Evolutionary conservation across 92 coral and sea anemone genomes (phyloP), one percentile per base, ranked within the genome.

Genomic region (Hydrozoanthus gracilis): DNA sequence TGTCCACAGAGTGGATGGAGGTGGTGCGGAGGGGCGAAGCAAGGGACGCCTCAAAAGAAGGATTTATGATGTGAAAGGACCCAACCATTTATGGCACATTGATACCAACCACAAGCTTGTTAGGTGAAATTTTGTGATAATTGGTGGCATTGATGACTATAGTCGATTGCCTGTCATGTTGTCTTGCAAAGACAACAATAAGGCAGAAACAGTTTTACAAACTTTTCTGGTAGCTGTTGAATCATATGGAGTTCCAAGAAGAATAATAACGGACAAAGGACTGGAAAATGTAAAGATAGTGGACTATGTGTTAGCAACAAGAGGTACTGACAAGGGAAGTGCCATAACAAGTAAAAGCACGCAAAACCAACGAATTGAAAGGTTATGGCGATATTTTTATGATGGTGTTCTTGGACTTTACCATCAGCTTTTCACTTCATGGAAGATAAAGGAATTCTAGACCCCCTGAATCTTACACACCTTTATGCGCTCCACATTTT

Each of bases 171-270:
- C 95, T 4, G 95, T 92, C 20, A 77, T 86, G 84, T 65, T 92
- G 27, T 64, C 69, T 15, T 14, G 69, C 69, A 64, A 64, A 35
- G 69, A 11, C 27, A 64, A 64, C 69, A 64, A 93, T 82, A 69
- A 80, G 83, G 91, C 96, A 20, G 87, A 87, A 77, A 93, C 96
- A 68, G 65, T 93, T 11, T 77, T 93, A 50, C 68, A 79, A 45
- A 77, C 68, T 55, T 93, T 91, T 86, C 48, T 77, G n/a, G 73
- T 45, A 51, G 96, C 91, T 65, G 92, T 93, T 52, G 76, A 82
- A 48, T 85, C 77, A 58, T 93, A 61, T 93, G 96, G 96, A 47
- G 73, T 93, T 27, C 96, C 96, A n/a, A 93, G 94, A 86, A 89
- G 95, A 83, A 87, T 94, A 58, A 84, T 93, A 67, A 84, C 91